Percentiles rank a stretch among this genome's conserved stretches.
These are phyloP conservation scores for Lepus oiostolus DNA, from an alignment of 2,797 vertebrate species.

Conservation along the genomic window DNA sequence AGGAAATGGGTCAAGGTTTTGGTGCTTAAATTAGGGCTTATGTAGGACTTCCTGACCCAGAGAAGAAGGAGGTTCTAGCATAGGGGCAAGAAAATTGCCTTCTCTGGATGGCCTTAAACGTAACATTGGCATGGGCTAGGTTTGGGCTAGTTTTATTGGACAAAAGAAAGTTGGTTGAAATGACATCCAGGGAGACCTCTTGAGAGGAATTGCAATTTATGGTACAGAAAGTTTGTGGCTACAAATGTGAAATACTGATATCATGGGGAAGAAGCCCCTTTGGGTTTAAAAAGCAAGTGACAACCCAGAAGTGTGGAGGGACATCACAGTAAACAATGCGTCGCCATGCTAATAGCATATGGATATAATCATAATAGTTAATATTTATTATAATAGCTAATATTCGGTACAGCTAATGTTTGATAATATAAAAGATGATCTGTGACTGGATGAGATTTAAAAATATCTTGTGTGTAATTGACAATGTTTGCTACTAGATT, in stretches of 20 bases:
- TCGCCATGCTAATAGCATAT: not conserved
- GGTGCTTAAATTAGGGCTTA: not conserved
- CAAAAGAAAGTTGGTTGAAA: not conserved
- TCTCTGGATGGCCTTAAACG: not conserved
- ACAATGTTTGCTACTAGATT: not conserved
- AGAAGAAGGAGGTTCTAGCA: not conserved
- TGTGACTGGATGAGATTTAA: not conserved
- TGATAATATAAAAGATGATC: not conserved
- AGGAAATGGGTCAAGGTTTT: slow-evolving; percentile 18
- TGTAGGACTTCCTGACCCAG: not conserved
- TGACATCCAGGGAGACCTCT: not conserved
- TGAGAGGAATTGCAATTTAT: not conserved
- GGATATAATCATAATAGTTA: not conserved
- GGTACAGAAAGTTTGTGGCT: not conserved
- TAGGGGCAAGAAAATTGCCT: not conserved
- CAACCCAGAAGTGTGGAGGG: not conserved
- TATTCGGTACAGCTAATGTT: not conserved
- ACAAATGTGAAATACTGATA: not conserved
- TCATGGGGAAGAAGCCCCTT: not conserved
- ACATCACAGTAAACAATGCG: not conserved
- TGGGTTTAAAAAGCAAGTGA: not conserved
- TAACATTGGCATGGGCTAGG: not conserved
- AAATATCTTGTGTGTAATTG: slow-evolving; percentile 8
- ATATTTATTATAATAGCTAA: not conserved
- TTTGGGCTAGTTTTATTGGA: not conserved